Evolutionary conservation across 2,797 vertebrate species (phyloP).

Genomic region (Neomorphus geoffroyi): DNA sequence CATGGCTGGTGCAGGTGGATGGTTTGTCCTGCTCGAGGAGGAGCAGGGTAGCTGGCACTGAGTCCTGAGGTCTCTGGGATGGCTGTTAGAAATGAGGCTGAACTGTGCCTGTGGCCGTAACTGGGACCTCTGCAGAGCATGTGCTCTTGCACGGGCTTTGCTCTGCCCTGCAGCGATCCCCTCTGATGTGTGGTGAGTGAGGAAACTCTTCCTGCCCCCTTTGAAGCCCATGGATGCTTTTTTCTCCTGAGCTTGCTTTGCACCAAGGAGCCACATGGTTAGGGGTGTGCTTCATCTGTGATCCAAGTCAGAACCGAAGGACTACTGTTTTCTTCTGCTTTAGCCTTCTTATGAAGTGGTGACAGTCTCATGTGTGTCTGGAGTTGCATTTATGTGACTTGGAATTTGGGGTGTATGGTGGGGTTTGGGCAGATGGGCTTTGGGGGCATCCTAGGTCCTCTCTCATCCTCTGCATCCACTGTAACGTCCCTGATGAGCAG

Average conservation of each 20-base stretch:
- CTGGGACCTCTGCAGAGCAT: rapidly evolving
- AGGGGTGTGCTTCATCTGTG: background rate
- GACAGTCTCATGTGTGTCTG: rapidly evolving
- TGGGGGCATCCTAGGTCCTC: background rate
- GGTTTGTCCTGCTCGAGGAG: background rate
- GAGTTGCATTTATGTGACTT: background rate
- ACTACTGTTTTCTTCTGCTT: background rate
- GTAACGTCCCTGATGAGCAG: background rate
- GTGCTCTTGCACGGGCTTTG: background rate
- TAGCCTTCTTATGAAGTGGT: too few relatives aligned
- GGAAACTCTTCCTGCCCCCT: background rate
- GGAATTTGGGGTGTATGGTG: background rate
- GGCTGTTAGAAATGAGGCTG: background rate
- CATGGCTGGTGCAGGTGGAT: background rate
- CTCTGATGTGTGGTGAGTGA: background rate
- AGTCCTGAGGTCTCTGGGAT: background rate
- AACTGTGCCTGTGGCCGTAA: background rate
- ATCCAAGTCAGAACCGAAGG: background rate
- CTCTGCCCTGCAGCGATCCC: background rate
- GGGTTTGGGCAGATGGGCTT: background rate
- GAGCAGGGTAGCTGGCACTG: background rate
- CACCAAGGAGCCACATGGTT: rapidly evolving
- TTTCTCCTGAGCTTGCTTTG: too few relatives aligned
- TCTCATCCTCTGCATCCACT: background rate
- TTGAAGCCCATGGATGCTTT: rapidly evolving